phyloP scores from a whole-genome alignment of 2,113 vertebrate species.

The Mobula birostris region DNA sequence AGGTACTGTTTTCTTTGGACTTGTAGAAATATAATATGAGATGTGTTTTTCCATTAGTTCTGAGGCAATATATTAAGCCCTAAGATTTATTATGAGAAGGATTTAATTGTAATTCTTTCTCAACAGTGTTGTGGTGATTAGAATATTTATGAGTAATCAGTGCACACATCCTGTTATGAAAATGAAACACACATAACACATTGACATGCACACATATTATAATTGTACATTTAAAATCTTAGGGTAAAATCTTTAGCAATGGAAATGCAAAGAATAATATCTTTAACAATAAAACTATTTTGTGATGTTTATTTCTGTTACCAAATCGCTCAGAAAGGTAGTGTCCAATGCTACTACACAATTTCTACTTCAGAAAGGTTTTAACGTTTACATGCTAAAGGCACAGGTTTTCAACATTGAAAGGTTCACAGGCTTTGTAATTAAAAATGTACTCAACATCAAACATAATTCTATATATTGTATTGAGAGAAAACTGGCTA shows the following conservation, averaged over 20 bases:
- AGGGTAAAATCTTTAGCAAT: neutral
- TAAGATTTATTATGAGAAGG: neutral
- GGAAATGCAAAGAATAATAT: neutral
- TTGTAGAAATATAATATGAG: neutral
- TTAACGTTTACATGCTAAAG: neutral
- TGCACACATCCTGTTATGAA: neutral
- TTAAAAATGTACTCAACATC: neutral
- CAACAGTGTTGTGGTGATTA: neutral
- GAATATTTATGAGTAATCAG: neutral
- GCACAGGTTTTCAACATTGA: neutral
- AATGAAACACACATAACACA: neutral
- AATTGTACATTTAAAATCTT: neutral
- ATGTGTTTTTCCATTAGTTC: neutral
- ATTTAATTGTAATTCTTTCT: conserved; percentile 4
- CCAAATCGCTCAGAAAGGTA: neutral
- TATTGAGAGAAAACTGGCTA: neutral
- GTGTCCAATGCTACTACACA: neutral
- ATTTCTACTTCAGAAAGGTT: neutral
- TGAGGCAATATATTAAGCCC: neutral
- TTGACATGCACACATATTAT: neutral
- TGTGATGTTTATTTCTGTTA: neutral
- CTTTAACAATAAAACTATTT: neutral
- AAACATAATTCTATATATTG: neutral
- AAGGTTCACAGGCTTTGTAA: neutral
- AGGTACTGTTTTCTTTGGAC: conserved; percentile 15